Evolutionary conservation across 2,888 invertebrate genomes (phyloP).

Genomic region (Cancer borealis): DNA sequence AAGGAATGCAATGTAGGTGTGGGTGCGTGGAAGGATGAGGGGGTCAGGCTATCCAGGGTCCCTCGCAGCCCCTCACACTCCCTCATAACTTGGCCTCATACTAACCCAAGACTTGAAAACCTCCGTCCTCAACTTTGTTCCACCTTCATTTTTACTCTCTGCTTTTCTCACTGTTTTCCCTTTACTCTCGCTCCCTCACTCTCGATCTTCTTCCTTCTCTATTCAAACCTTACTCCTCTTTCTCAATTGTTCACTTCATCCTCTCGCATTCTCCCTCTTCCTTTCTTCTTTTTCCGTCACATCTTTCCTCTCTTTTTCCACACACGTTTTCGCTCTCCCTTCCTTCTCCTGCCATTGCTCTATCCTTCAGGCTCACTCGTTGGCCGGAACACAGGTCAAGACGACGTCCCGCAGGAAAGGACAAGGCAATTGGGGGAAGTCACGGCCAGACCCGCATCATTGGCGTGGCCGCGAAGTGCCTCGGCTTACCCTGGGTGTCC

Average conservation of each 20-base stretch:
- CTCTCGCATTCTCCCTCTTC: too few relatives aligned
- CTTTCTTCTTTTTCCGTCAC: not conserved
- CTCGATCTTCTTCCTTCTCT: not conserved
- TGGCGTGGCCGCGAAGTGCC: too few relatives aligned
- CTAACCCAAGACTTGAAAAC: not conserved
- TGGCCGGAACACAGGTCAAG: not conserved
- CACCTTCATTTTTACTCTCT: not conserved
- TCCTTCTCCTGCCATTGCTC: not conserved
- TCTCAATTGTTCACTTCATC: too few relatives aligned
- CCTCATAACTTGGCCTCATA: not conserved
- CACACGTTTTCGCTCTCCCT: not conserved
- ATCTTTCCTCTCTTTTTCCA: not conserved
- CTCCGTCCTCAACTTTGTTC: not conserved
- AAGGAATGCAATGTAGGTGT: not conserved
- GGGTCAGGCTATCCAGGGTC: not conserved
- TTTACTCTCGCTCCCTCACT: not conserved
- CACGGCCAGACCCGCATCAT: too few relatives aligned
- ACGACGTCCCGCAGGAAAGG: too few relatives aligned
- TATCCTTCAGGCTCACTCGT: not conserved
- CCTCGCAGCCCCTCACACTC: not conserved
- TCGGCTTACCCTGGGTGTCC: too few relatives aligned
- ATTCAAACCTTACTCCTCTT: not conserved
- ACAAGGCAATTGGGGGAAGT: too few relatives aligned
- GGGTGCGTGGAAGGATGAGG: not conserved
- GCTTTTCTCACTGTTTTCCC: not conserved